Base-by-base conservation (phyloP, 2,797 vertebrate genomes). In the Alauda arvensis region DNA sequence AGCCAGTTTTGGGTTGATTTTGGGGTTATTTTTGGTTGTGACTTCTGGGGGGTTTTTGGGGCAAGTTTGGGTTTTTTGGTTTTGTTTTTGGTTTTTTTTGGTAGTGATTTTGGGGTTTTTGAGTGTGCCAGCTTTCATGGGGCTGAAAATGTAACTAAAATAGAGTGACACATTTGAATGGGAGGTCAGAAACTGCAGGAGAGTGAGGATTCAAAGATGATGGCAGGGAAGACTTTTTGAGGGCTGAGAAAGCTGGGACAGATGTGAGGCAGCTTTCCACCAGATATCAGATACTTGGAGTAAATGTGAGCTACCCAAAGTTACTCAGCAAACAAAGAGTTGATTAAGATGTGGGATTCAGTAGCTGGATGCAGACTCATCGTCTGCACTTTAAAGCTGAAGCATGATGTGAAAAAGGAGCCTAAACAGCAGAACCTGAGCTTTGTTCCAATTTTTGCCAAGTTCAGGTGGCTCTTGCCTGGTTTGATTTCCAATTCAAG, bases 91-190 rank as follows among this genome's bases (percentile, higher is more conserved):
- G 34, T 8, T 37, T 37, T 37, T 37, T 37, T n/a, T n/a, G n/a
- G n/a, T n/a, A n/a, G 34, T 37, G 37, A 37, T 37, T 37, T 37
- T 37, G 37, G 37, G 37, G 37, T 37, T 37, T 37, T 37, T 37
- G 37, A 37, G 10, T 48, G 45, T 2, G 2, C 4, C 21, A 43
- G 43, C 67, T 81, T 78, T 66, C 14, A 2, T 4, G n/a, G 26
- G 45, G 34, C 49, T 63, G 34, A 14, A 61, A 83, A 37, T 2
- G 1, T 19, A 14, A 60, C 39, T 69, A 18, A 43, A 65, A 29
- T 15, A 17, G 9, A 45, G 6, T 15, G 21, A 20, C 10, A 5
- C 8, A 0, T 8, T 1, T 6, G 34, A 67, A 19, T 56, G 56
- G 37, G 34, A 62, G 28, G 8, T 63, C 25, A 56, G 51, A 52